Evolutionary conservation across 2,113 vertebrate species (phyloP).

Genomic region (Myrmecobius fasciatus): DNA sequence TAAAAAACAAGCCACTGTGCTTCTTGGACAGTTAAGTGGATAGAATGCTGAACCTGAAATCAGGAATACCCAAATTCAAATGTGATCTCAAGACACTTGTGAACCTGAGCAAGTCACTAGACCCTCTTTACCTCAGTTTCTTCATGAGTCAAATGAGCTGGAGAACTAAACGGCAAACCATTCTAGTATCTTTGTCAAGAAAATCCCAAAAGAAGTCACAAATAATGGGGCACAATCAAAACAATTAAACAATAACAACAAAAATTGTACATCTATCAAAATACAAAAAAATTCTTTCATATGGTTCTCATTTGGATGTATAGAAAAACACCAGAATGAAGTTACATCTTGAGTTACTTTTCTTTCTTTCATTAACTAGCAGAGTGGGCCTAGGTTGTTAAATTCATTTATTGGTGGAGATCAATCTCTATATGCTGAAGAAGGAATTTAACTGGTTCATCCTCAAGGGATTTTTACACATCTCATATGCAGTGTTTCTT

Average conservation of each 20-base stretch:
- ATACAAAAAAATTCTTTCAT: neutral
- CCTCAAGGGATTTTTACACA: too few species aligned
- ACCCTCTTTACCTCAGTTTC: neutral
- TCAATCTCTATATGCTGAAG: too few species aligned
- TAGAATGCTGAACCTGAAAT: neutral
- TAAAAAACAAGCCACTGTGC: too few species aligned
- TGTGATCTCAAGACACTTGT: neutral
- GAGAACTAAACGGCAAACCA: neutral
- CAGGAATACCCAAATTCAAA: neutral
- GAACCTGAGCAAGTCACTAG: neutral
- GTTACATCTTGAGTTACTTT: neutral
- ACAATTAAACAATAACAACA: neutral
- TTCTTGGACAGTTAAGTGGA: neutral
- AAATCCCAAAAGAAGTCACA: neutral
- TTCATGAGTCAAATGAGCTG: neutral
- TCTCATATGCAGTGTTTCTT: too few species aligned
- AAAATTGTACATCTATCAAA: neutral
- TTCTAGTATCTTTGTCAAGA: neutral
- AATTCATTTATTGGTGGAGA: neutral
- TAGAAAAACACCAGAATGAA: neutral
- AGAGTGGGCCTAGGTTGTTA: neutral
- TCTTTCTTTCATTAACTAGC: neutral
- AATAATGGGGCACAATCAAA: neutral
- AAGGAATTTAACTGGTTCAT: too few species aligned
- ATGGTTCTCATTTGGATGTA: neutral